Conservation (phyloP, 2,797 vertebrate species). For the Melanogrammus aeglefinus region DNA sequence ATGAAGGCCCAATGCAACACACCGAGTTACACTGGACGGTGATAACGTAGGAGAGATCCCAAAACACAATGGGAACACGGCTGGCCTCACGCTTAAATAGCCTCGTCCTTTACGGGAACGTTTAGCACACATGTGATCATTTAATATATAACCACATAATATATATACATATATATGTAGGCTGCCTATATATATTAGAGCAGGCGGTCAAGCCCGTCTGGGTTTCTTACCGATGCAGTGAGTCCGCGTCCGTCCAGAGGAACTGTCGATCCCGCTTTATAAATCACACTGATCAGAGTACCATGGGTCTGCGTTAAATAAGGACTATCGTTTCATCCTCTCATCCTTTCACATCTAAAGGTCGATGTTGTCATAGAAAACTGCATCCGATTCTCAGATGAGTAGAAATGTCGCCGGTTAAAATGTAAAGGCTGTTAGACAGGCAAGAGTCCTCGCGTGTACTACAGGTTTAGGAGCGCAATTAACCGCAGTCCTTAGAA, state of each 20-base stretch:
- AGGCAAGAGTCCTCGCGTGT: constrained; percentile 14
- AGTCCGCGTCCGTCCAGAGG: neutral
- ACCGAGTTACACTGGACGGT: neutral
- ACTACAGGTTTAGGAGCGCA: neutral
- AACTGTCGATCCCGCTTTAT: no score
- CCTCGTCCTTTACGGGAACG: no score
- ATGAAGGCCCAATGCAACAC: neutral
- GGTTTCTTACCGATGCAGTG: neutral
- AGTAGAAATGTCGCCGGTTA: neutral
- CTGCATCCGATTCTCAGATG: neutral
- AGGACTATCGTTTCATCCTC: neutral
- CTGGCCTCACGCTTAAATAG: neutral
- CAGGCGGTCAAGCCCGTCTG: no score
- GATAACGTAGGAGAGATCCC: neutral
- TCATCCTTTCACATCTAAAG: neutral
- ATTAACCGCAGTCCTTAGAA: neutral
- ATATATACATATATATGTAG: no score
- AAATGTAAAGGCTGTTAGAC: constrained; percentile 28
- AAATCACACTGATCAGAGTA: no score
- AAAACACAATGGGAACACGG: neutral
- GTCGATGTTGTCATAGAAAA: constrained; percentile 1
- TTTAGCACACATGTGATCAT: no score
- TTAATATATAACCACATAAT: no score
- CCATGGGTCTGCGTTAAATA: neutral
- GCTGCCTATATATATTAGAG: no score